Percentiles rank a stretch among this genome's conserved stretches.
Conservation (phyloP, 1,140 invertebrate species). For the Trichonephila inaurata region DNA sequence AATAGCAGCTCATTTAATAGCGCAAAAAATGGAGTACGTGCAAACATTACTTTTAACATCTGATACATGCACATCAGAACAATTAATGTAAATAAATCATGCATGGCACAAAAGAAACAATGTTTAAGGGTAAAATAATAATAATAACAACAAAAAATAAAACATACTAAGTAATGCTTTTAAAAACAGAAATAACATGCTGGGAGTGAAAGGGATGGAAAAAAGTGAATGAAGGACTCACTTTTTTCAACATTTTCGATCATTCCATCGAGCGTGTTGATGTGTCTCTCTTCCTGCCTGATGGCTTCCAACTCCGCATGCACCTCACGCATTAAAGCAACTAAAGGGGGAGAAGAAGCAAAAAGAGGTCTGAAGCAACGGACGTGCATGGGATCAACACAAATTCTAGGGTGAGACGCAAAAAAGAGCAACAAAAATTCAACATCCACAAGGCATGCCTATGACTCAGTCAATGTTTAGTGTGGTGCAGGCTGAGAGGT, state of each 20-base stretch:
- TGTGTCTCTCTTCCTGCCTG: constrained; percentile 78
- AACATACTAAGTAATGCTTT: too few species aligned
- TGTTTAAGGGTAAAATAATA: too few species aligned
- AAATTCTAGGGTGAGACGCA: constrained; percentile 47
- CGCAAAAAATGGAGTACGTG: too few species aligned
- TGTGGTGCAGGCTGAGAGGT: neutral
- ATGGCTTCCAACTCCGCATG: constrained; percentile 79
- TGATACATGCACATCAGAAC: too few species aligned
- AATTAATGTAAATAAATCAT: too few species aligned
- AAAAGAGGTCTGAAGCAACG: constrained; percentile 68
- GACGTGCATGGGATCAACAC: constrained; percentile 70
- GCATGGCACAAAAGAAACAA: too few species aligned
- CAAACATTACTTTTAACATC: too few species aligned
- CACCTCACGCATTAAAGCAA: constrained; percentile 79
- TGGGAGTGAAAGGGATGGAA: constrained; percentile 50
- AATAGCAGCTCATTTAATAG: too few species aligned
- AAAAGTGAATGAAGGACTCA: constrained; percentile 70
- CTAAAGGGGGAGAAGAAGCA: constrained; percentile 73
- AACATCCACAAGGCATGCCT: neutral
- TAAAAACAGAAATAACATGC: neutral
- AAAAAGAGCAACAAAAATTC: neutral
- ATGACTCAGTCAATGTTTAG: neutral
- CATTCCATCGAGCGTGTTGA: constrained; percentile 67
- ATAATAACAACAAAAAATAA: too few species aligned
- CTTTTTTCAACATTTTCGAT: constrained; percentile 72